A percentile compares a stretch with the other conserved stretches of the same genome.
phyloP scores from a whole-genome alignment of 2,888 invertebrate species.

The Drosophila rellima region DNA sequence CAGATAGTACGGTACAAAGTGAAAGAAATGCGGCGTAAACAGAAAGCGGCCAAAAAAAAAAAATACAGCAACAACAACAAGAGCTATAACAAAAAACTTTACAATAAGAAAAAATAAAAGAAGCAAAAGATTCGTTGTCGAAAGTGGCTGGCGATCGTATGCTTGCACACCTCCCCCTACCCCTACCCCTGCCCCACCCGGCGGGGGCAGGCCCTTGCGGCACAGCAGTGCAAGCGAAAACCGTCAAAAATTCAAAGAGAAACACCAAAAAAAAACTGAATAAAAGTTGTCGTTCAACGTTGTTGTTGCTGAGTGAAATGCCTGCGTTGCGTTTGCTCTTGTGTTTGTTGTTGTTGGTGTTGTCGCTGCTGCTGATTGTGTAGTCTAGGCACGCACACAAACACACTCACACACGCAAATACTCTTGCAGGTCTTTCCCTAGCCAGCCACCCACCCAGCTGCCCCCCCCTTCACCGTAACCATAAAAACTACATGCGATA shows the following conservation, averaged over 20 bases:
- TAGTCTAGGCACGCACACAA: conserved; percentile 66
- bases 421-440: conserved; percentile 62
- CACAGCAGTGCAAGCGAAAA: conserved; percentile 35
- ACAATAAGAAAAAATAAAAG: conserved; percentile 29
- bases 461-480: conserved; percentile 12
- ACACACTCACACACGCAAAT: conserved; percentile 27
- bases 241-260: conserved; percentile 33
- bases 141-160: conserved; percentile 61
- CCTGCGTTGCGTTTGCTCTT: conserved; percentile 52
- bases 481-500: conserved; percentile 61
- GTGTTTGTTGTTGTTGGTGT: conserved; percentile 18
- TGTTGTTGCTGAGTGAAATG: conserved; percentile 68
- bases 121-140: conserved; percentile 71
- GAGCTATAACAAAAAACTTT: conserved; percentile 7
- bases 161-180: background rate
- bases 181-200: background rate
- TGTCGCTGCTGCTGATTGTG: conserved; percentile 66
- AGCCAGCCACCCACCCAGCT: conserved; percentile 33
- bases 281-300: conserved; percentile 55
- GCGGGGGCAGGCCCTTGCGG: conserved; percentile 40
- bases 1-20: conserved; percentile 76
- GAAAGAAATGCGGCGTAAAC: conserved; percentile 80
- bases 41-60: conserved; percentile 70
- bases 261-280: conserved; percentile 40
- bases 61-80: conserved; percentile 23